phyloP scores from a whole-genome alignment of 2,888 invertebrate genomes.

The Lycia hirtaria region DNA sequence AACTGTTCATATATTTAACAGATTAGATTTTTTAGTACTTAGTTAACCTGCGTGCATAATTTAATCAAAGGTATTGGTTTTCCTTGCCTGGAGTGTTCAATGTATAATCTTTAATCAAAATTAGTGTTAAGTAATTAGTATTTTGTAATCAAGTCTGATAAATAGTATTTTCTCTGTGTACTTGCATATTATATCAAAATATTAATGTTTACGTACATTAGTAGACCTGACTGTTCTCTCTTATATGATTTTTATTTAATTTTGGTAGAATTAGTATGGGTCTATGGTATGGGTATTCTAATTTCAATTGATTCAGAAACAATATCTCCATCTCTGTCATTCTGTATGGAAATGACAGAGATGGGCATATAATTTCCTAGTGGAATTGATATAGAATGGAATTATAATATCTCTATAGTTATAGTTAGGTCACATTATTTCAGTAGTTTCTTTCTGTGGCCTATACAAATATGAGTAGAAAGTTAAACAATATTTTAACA shows the following conservation, averaged over 20 bases:
- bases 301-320: neutral
- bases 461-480: too few relatives aligned
- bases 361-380: too few relatives aligned
- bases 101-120: constrained; percentile 48
- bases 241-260: too few relatives aligned
- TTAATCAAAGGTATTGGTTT: constrained; percentile 43
- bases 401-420: too few relatives aligned
- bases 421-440: neutral
- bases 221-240: neutral
- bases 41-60: constrained; percentile 40
- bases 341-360: too few relatives aligned
- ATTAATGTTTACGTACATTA: neutral
- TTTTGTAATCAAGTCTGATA: constrained; percentile 38
- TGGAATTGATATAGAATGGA: too few relatives aligned
- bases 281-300: too few relatives aligned
- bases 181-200: neutral
- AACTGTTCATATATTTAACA: constrained; percentile 6
- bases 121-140: constrained; percentile 34
- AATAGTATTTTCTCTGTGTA: constrained; percentile 6
- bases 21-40: constrained; percentile 22
- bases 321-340: too few relatives aligned
- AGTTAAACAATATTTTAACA: too few relatives aligned
- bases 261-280: too few relatives aligned
- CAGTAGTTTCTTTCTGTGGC: neutral
- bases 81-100: constrained; percentile 63